Evolutionary conservation across 1,140 invertebrate species (phyloP).

Genomic region (Drosophila parvula): DNA sequence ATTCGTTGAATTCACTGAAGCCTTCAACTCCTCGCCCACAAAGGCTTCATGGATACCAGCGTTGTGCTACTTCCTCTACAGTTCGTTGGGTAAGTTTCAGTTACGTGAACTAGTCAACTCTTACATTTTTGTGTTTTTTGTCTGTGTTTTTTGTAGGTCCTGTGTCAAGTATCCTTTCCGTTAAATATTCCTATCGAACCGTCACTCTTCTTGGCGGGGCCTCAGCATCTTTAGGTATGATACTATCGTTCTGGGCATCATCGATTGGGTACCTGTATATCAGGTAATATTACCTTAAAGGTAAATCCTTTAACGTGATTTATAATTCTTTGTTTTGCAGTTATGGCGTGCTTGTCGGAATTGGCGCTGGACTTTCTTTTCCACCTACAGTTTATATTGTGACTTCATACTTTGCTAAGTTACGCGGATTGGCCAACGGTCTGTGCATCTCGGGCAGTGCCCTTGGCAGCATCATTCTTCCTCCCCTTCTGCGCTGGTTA

Average conservation of each 20-base stretch:
- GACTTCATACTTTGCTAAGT: conserved; percentile 93
- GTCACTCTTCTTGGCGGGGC: conserved; percentile 94
- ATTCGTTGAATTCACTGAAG: conserved; percentile 91
- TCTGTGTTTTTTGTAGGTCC: conserved; percentile 87
- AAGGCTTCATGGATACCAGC: conserved; percentile 93
- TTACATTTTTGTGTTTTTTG: background rate
- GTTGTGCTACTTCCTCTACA: conserved; percentile 93
- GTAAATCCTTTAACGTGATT: background rate
- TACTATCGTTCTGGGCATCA: conserved; percentile 92
- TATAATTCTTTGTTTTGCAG: conserved; percentile 84
- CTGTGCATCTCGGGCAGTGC: conserved; percentile 95
- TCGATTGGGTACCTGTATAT: conserved; percentile 91
- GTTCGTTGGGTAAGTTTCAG: conserved; percentile 88
- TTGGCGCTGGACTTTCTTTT: conserved; percentile 91
- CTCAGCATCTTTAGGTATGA: conserved; percentile 93
- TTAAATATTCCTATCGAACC: conserved; percentile 95
- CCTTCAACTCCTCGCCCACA: conserved; percentile 89
- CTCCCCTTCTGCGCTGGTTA: conserved; percentile 89
- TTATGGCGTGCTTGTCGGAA: conserved; percentile 92
- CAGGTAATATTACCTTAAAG: conserved; percentile 85
- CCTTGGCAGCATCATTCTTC: conserved; percentile 91
- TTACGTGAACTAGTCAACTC: background rate
- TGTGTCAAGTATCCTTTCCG: conserved; percentile 94
- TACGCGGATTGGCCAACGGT: conserved; percentile 93
- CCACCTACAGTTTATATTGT: conserved; percentile 96